phyloP scores from a whole-genome alignment of 35 echinoderm and acorn worm species.

The Heliocidaris erythrogramma region DNA sequence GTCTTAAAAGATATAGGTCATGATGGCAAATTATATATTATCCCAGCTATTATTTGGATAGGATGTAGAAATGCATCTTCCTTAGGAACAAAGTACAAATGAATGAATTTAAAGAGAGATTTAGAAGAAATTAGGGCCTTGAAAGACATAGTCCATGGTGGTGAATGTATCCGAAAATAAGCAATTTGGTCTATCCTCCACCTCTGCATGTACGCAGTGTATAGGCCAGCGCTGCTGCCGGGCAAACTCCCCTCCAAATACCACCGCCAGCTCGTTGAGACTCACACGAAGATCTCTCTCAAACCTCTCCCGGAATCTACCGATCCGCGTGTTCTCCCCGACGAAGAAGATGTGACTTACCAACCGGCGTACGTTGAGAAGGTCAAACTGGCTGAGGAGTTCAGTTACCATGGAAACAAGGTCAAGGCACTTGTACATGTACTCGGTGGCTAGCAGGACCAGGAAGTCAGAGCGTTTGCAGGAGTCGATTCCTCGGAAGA shows the following conservation, averaged over 20 bases:
- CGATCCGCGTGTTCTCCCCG: constrained; percentile 36
- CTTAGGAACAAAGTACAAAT: no score
- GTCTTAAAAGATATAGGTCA: no score
- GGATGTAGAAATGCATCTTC: no score
- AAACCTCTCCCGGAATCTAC: constrained; percentile 1
- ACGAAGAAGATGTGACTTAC: constrained; percentile 30
- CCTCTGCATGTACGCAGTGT: background rate
- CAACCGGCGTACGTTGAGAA: constrained; percentile 14
- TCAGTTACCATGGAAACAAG: constrained; percentile 43
- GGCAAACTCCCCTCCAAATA: background rate
- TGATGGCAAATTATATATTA: no score
- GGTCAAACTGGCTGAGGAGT: constrained; percentile 13
- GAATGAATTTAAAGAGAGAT: background rate
- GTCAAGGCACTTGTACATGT: constrained; percentile 50
- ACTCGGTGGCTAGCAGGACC: constrained; percentile 21
- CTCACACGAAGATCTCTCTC: background rate
- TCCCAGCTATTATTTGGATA: no score
- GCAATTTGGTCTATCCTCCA: background rate
- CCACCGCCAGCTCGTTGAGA: background rate
- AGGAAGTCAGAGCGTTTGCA: constrained; percentile 5
- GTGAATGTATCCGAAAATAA: background rate
- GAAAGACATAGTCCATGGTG: constrained; percentile 21
- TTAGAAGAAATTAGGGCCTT: background rate
- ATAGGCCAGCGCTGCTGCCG: background rate
- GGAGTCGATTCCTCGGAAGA: background rate